phyloP scores from a whole-genome alignment of 35 echinoderm and acorn worm species.

The Chiridota heheva region DNA sequence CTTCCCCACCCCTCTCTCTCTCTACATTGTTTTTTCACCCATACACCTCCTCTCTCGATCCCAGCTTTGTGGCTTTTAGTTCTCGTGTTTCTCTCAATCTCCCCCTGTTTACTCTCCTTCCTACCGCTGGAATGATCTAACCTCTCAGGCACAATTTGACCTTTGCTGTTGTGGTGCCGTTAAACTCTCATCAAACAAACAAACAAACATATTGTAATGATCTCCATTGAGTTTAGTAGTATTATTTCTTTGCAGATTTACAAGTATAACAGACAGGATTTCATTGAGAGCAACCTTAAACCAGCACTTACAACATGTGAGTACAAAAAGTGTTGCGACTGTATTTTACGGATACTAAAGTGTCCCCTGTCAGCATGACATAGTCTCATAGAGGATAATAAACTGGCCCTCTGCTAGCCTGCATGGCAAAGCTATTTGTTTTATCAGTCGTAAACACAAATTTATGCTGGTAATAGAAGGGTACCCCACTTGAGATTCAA shows the following conservation, averaged over 20 bases:
- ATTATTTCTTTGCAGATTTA: constrained; percentile 66
- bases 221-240: background rate
- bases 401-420: background rate
- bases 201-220: too few species aligned
- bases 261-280: constrained; percentile 75
- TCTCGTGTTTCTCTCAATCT: too few species aligned
- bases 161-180: too few species aligned
- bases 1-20: too few species aligned
- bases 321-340: constrained; percentile 36
- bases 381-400: background rate
- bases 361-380: background rate
- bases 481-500: background rate
- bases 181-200: too few species aligned
- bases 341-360: background rate
- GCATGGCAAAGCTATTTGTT: background rate
- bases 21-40: too few species aligned
- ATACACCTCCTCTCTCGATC: too few species aligned
- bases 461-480: background rate
- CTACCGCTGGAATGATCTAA: too few species aligned
- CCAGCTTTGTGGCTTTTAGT: too few species aligned
- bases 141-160: too few species aligned
- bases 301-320: constrained; percentile 74
- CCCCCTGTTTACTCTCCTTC: too few species aligned
- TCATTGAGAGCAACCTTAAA: constrained; percentile 87
- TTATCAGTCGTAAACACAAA: background rate